Evolutionary conservation across 2,113 vertebrate species (phyloP), one percentile per base, ranked within the genome.

Genomic region (Anthoscopus minutus): DNA sequence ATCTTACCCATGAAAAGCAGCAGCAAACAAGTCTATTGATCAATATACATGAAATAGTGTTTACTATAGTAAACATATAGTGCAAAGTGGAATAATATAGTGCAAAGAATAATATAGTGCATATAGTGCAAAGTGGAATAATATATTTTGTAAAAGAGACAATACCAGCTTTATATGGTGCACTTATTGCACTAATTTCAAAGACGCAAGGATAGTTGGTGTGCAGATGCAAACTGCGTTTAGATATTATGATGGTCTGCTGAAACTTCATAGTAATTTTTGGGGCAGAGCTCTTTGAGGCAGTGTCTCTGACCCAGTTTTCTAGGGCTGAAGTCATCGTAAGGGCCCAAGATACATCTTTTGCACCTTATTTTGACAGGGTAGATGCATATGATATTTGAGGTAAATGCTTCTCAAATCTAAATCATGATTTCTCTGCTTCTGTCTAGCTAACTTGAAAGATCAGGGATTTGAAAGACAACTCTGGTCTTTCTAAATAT

Each of bases 21-120:
- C 2, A 22, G 35, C 11, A 45, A 83, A 30, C 1, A 40, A 24
- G 8, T 65, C 6, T 65, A 3, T 64, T 1, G 0, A 58, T 61
- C 21, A 47, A 20, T 37, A 13, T 12, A 13, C 5, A 11, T 11
- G 25, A 70, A 70, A 11, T 20, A 66, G 2, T 21, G 10, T 45
- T 82, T 65, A n/a, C 13, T n/a, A n/a, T n/a, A n/a, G n/a, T n/a
- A n/a, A n/a, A n/a, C n/a, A n/a, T n/a, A n/a, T n/a, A 57, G 31
- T 56, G 17, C 12, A 51, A 61, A 87, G 3, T 20, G 16, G 13
- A 61, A 73, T 30, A 50, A 58, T 31, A 8, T 19, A 40, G n/a
- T n/a, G n/a, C n/a, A n/a, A n/a, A n/a, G n/a, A n/a, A n/a, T n/a
- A n/a, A n/a, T n/a, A n/a, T n/a, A 87, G 3, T 20, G 16, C n/a